These are phyloP conservation scores for Lucifuga dentata DNA, from an alignment of 2,113 vertebrate genomes.

Conservation along the genomic window DNA sequence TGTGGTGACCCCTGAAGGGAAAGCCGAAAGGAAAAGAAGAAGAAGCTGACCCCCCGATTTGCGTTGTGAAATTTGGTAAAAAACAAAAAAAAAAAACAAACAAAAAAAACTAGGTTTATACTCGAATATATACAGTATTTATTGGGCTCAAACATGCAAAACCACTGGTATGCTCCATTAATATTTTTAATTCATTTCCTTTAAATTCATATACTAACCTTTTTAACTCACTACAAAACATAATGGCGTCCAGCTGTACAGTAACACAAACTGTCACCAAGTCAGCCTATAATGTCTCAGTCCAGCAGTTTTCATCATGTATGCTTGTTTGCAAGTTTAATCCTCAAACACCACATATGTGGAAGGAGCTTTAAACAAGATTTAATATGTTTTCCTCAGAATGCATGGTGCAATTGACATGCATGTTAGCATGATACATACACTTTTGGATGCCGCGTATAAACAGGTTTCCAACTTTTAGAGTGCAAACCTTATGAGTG, in stretches of 20 bases:
- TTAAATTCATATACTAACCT: background rate
- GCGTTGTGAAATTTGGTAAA: too few relatives aligned
- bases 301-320: slow-evolving; percentile 35
- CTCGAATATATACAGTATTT: too few relatives aligned
- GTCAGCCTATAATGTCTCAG: slow-evolving; percentile 26
- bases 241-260: slow-evolving; percentile 52
- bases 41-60: too few relatives aligned
- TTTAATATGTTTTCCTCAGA: slow-evolving; percentile 3
- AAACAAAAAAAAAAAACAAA: too few relatives aligned
- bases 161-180: too few relatives aligned
- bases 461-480: slow-evolving; percentile 10
- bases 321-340: slow-evolving; percentile 45
- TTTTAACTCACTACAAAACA: slow-evolving; percentile 39
- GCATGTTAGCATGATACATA: slow-evolving; percentile 14
- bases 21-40: too few relatives aligned
- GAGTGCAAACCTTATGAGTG: slow-evolving; percentile 3
- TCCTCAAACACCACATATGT: slow-evolving; percentile 23
- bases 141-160: too few relatives aligned
- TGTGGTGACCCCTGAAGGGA: too few relatives aligned
- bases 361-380: slow-evolving; percentile 18
- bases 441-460: background rate
- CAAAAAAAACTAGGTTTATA: too few relatives aligned
- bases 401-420: background rate
- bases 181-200: too few relatives aligned
- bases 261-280: slow-evolving; percentile 41